Evolutionary conservation across 2,113 vertebrate species (phyloP), one percentile per base, ranked within the genome.

Genomic region (Chiloscyllium plagiosum): DNA sequence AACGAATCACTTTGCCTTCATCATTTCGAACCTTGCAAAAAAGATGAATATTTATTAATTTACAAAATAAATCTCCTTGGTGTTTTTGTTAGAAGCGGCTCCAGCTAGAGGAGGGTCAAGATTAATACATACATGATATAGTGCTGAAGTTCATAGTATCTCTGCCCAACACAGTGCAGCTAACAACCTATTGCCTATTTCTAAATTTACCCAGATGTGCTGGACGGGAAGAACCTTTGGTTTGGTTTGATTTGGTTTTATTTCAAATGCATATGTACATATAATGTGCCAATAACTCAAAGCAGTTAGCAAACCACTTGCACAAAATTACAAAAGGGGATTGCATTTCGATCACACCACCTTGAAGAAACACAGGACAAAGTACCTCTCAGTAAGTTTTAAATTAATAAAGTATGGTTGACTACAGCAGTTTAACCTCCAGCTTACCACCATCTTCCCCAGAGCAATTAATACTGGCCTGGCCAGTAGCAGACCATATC

Each of bases 1-100:
- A 99, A 68, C 99, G 98, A 96, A 99, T 99, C 96, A 99, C 99
- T 97, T 99, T 99, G 83, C 99, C 99, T 98, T 99, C 99, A 97
- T 99, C 99, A 26, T 99, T 99, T 96, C 99, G 98, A 96, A 99
- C 99, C 99, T 99, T 96, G 47, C 96, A 96, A 95, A 90, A 17
- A 83, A 22, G 2, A 42, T 29, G 15, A 93, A 52, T 69, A 89
- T 37, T 17, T 66, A 94, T 68, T 68, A 37, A 93, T 92, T 92
- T 65, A 93, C 6, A 8, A 68, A 50, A 85, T 15, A 96, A 47
- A 70, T 50, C 24, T 1, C 26, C 2, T 95, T 95, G 68, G 76
- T 80, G 76, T 85, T 65, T 85, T 52, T 61, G 72, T 13, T 22
- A 68, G 19, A 66, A 65, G 72, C 33, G 42, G 17, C 50, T 61